phyloP scores from a whole-genome alignment of 1,140 invertebrate genomes.

The Globodera ellingtonae region DNA sequence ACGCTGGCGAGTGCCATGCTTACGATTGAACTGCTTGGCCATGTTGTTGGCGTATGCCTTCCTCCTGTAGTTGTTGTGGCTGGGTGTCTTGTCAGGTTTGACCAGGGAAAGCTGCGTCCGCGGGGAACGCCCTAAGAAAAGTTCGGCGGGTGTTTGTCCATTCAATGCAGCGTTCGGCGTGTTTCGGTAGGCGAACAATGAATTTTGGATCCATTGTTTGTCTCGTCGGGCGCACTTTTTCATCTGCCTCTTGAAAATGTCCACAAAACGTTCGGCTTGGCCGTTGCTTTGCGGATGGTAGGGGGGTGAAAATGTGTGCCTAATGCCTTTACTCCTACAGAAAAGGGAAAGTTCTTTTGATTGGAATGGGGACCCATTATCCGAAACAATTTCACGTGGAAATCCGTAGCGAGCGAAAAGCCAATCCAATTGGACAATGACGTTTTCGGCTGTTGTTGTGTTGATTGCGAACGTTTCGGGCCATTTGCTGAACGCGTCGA shows the following conservation, averaged over 20 bases:
- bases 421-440: background rate
- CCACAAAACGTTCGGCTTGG: constrained; percentile 61
- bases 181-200: constrained; percentile 10
- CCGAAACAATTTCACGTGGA: background rate
- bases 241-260: constrained; percentile 49
- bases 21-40: background rate
- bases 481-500: constrained; percentile 68
- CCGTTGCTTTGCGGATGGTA: constrained; percentile 2
- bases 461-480: constrained; percentile 59
- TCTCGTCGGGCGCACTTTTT: background rate
- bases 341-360: background rate
- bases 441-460: background rate
- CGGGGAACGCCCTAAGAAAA: background rate
- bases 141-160: background rate
- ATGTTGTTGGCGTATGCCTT: background rate
- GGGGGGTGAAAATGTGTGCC: background rate
- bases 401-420: background rate
- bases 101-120: background rate
- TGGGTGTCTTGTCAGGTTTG: background rate
- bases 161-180: background rate
- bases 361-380: constrained; percentile 3
- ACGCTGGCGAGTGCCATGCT: background rate
- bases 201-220: background rate
- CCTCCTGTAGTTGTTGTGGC: background rate
- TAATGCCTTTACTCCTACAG: background rate